Conservation (phyloP, 2,888 invertebrate genomes). For the Drosophila tripunctata region DNA sequence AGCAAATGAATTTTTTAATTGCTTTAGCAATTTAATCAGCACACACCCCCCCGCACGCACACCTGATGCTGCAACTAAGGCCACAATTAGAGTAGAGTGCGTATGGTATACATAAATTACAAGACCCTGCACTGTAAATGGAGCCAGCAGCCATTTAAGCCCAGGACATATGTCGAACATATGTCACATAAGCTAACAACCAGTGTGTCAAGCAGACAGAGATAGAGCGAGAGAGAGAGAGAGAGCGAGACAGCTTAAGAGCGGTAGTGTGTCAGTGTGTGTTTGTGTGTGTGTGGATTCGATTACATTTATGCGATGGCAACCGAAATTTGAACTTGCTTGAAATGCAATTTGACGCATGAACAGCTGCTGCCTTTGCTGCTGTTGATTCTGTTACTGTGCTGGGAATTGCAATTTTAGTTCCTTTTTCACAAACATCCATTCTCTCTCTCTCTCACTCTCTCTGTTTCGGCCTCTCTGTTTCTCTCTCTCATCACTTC, state of each 20-base stretch:
- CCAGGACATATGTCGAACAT: conserved; percentile 58
- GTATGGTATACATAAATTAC: conserved; percentile 56
- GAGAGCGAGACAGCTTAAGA: neutral
- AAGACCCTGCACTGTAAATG: conserved; percentile 36
- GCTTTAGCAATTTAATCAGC: conserved; percentile 38
- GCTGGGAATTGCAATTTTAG: conserved; percentile 14
- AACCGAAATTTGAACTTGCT: conserved; percentile 37
- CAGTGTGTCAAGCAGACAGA: neutral
- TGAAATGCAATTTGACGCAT: conserved; percentile 51
- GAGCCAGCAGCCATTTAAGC: conserved; percentile 19
- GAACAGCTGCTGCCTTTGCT: conserved; percentile 46
- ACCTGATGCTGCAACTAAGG: neutral
- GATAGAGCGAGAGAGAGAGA: neutral
- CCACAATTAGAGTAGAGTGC: neutral
- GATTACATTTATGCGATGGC: conserved; percentile 31
- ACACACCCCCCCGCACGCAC: neutral
- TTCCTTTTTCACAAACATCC: neutral
- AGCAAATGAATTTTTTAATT: conserved; percentile 50
- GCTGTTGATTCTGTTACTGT: conserved; percentile 14
- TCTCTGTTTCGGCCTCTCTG: no score
- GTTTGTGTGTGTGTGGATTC: conserved; percentile 6
- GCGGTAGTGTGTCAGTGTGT: neutral
- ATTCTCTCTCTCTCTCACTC: no score
- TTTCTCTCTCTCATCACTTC: no score
- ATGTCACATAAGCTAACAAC: conserved; percentile 39